Percentiles rank a stretch among this genome's conserved stretches.
Conservation (phyloP, 2,888 invertebrate species). For the Drosophila prolongata region DNA sequence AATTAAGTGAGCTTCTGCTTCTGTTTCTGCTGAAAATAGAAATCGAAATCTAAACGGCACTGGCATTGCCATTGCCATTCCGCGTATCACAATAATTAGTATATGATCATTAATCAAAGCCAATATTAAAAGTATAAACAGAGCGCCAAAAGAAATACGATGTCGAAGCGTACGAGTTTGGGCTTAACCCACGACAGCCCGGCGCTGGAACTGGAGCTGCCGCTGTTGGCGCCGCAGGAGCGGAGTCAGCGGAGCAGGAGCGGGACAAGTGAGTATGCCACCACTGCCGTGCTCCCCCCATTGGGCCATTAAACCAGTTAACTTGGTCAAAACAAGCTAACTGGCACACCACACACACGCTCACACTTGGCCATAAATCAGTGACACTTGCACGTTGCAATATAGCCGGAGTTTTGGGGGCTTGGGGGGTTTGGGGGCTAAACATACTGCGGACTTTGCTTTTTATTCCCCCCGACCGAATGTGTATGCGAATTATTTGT, state of each 20-base stretch:
- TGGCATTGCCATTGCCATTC: constrained; percentile 10
- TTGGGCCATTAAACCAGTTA: constrained; percentile 71
- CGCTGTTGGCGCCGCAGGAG: constrained; percentile 63
- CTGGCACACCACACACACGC: constrained; percentile 35
- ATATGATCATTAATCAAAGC: constrained; percentile 37
- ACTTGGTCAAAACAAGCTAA: constrained; percentile 67
- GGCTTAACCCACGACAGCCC: constrained; percentile 46
- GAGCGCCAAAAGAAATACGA: constrained; percentile 31
- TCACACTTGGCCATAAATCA: constrained; percentile 66
- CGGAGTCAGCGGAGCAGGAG: constrained; percentile 35
- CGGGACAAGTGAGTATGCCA: constrained; percentile 62
- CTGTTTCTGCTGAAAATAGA: constrained; percentile 7
- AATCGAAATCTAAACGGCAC: constrained; percentile 34
- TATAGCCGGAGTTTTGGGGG: constrained; percentile 30
- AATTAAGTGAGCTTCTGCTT: constrained; percentile 18
- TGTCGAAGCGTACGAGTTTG: constrained; percentile 55
- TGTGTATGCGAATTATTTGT: constrained; percentile 54
- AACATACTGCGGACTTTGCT: constrained; percentile 14
- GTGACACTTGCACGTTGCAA: constrained; percentile 75
- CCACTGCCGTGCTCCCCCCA: constrained; percentile 26
- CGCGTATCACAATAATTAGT: constrained; percentile 55
- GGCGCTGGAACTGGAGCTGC: constrained; percentile 47
- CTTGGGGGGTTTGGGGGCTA: not conserved
- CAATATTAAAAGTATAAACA: constrained; percentile 23
- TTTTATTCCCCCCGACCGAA: constrained; percentile 46